Percentiles rank a stretch among this genome's conserved stretches.
phyloP scores from a whole-genome alignment of 1,140 invertebrate species.

The Ostrea denselamellosa region DNA sequence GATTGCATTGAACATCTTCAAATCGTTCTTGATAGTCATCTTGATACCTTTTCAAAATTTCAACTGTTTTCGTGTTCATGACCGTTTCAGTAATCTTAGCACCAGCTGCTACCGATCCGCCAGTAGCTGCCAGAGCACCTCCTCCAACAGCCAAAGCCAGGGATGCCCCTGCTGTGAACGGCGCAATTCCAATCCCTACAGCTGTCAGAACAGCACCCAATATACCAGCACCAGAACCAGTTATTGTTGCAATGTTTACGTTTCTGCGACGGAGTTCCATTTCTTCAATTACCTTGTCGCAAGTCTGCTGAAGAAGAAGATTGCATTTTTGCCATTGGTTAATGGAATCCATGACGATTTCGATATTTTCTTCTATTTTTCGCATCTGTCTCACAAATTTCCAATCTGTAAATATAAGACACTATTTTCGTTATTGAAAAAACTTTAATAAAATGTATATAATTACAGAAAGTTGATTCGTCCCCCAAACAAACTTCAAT shows the following conservation, averaged over 20 bases:
- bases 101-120: constrained; percentile 31
- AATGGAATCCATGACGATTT: not conserved
- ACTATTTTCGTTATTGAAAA: not conserved
- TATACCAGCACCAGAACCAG: constrained; percentile 28
- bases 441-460: not conserved
- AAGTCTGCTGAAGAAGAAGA: constrained; percentile 1
- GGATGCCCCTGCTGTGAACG: constrained; percentile 42
- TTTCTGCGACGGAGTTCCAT: constrained; percentile 39
- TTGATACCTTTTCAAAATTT: constrained; percentile 25
- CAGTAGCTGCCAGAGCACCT: constrained; percentile 40
- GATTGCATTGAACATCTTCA: not conserved
- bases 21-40: not conserved
- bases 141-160: constrained; percentile 26
- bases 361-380: constrained; percentile 37
- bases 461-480: not conserved
- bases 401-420: constrained; percentile 28
- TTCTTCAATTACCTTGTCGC: constrained; percentile 39
- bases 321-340: constrained; percentile 42
- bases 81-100: constrained; percentile 45
- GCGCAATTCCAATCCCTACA: constrained; percentile 21
- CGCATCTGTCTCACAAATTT: not conserved
- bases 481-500: too few species aligned
- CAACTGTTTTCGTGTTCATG: constrained; percentile 15
- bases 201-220: constrained; percentile 19
- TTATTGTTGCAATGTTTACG: constrained; percentile 49